These are phyloP conservation scores for Papilio gigon DNA, from an alignment of 2,888 invertebrate genomes.

Conservation along the genomic window DNA sequence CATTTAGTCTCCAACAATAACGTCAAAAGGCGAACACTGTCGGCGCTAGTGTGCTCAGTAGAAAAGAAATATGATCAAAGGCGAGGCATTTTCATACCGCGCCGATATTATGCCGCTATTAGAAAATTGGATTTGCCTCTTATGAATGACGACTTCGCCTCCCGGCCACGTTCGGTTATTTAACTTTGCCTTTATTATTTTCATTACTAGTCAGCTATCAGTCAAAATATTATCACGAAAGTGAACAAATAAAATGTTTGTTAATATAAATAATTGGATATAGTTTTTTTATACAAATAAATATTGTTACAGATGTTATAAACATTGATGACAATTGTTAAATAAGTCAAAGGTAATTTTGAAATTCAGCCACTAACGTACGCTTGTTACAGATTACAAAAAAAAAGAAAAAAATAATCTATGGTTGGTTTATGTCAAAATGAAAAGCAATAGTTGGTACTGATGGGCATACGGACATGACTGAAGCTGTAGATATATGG, in stretches of 20 bases:
- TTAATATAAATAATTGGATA: no score
- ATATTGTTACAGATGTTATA: no score
- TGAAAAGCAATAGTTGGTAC: neutral
- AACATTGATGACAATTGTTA: no score
- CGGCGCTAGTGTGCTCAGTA: conserved; percentile 13
- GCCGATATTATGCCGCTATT: conserved; percentile 57
- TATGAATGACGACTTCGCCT: conserved; percentile 42
- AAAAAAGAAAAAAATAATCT: neutral
- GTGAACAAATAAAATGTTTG: no score
- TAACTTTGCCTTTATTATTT: conserved; percentile 3
- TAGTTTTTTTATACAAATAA: no score
- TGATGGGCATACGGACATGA: conserved; percentile 44
- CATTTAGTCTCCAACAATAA: conserved; percentile 34
- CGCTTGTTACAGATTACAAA: neutral
- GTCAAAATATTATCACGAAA: no score
- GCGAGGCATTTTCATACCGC: conserved; percentile 53
- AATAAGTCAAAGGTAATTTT: no score
- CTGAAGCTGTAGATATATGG: conserved; percentile 34
- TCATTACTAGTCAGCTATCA: no score
- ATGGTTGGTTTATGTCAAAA: neutral
- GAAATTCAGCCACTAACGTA: no score
- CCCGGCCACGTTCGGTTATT: conserved; percentile 36
- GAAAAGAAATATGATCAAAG: conserved; percentile 53
- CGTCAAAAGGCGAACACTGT: conserved; percentile 27
- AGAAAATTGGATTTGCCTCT: conserved; percentile 64